Percentiles rank a stretch among this genome's conserved stretches.
Conservation (phyloP, 2,113 vertebrate genomes). For the Lepus timidus region DNA sequence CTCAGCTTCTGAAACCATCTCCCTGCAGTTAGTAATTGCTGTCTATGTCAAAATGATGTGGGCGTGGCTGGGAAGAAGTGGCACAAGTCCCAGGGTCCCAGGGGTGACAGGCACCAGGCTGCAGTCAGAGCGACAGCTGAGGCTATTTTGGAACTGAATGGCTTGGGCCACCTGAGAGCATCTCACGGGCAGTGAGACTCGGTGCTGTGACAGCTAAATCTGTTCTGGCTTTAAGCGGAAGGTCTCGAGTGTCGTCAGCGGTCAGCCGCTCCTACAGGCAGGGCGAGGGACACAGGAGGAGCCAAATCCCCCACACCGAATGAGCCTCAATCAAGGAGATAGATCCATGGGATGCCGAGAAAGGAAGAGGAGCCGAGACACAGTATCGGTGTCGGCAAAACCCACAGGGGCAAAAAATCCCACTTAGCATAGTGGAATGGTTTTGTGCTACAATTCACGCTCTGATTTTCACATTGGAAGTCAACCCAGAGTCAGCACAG, state of each 20-base stretch:
- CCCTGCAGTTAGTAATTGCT: not conserved
- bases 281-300: not conserved
- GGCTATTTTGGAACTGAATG: not conserved
- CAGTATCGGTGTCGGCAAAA: not conserved
- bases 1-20: constrained; percentile 14
- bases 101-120: not conserved
- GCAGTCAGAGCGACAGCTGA: not conserved
- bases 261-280: not conserved
- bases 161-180: not conserved
- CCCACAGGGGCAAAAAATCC: not conserved
- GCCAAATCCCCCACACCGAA: not conserved
- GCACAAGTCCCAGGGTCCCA: not conserved
- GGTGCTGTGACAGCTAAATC: not conserved
- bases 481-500: constrained; percentile 47
- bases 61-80: not conserved
- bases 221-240: not conserved
- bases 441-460: constrained; percentile 42
- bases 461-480: constrained; percentile 4
- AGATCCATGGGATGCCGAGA: not conserved
- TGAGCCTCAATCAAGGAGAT: no score
- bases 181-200: not conserved
- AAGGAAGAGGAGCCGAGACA: not conserved
- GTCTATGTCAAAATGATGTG: not conserved
- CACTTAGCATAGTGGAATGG: not conserved
- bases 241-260: not conserved